Conservation (phyloP, 2,888 invertebrate species). For the Drosophila colorata region DNA sequence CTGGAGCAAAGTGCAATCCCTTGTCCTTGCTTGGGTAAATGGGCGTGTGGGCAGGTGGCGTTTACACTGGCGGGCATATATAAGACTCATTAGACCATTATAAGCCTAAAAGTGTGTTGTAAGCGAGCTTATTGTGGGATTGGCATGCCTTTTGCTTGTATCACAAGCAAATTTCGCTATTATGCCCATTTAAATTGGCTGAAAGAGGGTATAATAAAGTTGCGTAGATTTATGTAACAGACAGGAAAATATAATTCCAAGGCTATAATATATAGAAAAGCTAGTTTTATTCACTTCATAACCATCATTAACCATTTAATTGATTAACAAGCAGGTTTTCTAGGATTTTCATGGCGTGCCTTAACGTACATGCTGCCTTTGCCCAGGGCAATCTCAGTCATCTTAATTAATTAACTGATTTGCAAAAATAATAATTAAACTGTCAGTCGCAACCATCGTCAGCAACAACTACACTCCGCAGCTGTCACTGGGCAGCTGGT, state of each 20-base stretch:
- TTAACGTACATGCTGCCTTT: constrained; percentile 4
- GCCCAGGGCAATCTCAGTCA: constrained; percentile 41
- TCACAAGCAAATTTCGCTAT: background rate
- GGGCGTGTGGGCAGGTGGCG: background rate
- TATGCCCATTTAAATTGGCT: background rate
- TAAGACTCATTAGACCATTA: constrained; percentile 54
- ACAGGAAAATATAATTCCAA: background rate
- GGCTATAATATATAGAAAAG: too few species aligned
- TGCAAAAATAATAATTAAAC: constrained; percentile 74
- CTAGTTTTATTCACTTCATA: too few species aligned
- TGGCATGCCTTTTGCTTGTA: constrained; percentile 17
- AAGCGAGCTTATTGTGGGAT: constrained; percentile 19
- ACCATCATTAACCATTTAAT: background rate
- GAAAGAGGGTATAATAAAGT: background rate
- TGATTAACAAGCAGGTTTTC: constrained; percentile 3
- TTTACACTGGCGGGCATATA: constrained; percentile 27
- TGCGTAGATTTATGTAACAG: background rate
- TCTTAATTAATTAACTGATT: constrained; percentile 72
- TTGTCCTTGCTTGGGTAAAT: constrained; percentile 33
- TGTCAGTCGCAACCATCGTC: constrained; percentile 64
- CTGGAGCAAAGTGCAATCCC: constrained; percentile 52
- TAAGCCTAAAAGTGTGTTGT: constrained; percentile 36
- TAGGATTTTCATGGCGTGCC: constrained; percentile 18
- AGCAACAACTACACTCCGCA: constrained; percentile 32
- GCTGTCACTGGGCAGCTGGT: constrained; percentile 51